Evolutionary conservation across 2,888 invertebrate genomes (phyloP).

Genomic region (Cyclophora punctaria): DNA sequence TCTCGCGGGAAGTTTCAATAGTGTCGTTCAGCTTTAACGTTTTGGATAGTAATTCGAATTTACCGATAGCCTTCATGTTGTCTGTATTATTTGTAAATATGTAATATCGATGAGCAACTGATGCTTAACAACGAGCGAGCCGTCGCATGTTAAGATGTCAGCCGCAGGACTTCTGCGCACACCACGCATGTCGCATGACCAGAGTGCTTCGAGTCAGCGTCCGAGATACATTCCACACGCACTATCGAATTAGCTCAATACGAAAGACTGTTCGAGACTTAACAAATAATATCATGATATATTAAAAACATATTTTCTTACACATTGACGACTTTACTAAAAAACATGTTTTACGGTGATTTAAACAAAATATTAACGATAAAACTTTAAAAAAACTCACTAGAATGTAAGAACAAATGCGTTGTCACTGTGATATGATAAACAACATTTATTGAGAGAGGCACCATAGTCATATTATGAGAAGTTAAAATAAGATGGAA

Average conservation of each 20-base stretch:
- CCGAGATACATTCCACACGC: slow-evolving; percentile 63
- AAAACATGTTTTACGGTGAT: slow-evolving; percentile 65
- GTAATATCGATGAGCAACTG: slow-evolving; percentile 58
- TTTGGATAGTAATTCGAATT: slow-evolving; percentile 49
- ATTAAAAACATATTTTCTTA: slow-evolving; percentile 57
- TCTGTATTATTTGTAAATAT: slow-evolving; percentile 67
- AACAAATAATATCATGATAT: slow-evolving; percentile 54
- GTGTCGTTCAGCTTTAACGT: slow-evolving; percentile 29
- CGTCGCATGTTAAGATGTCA: slow-evolving; percentile 42
- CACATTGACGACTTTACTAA: slow-evolving; percentile 65
- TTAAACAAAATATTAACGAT: slow-evolving; percentile 48
- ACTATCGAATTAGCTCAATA: slow-evolving; percentile 68
- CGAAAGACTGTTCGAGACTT: slow-evolving; percentile 70
- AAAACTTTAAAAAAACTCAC: slow-evolving; percentile 64
- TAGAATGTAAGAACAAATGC: slow-evolving; percentile 74
- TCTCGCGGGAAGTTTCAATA: slow-evolving; percentile 39
- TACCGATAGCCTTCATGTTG: slow-evolving; percentile 56
- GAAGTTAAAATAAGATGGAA: slow-evolving; percentile 25
- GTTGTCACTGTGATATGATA: slow-evolving; percentile 67
- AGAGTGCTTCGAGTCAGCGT: slow-evolving; percentile 13
- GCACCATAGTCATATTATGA: slow-evolving; percentile 56
- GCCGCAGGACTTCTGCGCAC: slow-evolving; percentile 70
- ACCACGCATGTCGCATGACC: slow-evolving; percentile 23
- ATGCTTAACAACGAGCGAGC: slow-evolving; percentile 64
- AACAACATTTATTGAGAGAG: slow-evolving; percentile 61